Conservation (phyloP, 2,888 invertebrate genomes). For the Mythimna lalbum region DNA sequence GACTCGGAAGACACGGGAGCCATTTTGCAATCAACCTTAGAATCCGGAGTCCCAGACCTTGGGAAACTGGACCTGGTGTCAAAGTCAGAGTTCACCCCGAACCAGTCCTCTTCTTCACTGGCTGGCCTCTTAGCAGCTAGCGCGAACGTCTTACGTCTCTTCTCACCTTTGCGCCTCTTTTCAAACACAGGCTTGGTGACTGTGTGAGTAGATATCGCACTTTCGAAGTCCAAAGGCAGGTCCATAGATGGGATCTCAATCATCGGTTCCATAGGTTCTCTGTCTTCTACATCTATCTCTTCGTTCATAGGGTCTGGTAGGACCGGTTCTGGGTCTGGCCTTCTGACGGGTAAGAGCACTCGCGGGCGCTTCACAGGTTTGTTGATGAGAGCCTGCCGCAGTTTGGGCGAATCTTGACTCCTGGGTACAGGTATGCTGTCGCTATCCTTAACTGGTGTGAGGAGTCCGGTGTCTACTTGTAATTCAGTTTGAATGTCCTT, state of each 20-base stretch:
- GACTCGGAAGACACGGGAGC: constrained; percentile 74
- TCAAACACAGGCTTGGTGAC: constrained; percentile 77
- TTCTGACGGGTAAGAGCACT: constrained; percentile 82
- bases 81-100: constrained; percentile 78
- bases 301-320: constrained; percentile 59
- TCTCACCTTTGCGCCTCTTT: constrained; percentile 69
- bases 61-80: constrained; percentile 86
- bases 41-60: constrained; percentile 83
- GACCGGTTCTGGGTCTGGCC: constrained; percentile 70
- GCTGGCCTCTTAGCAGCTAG: constrained; percentile 67
- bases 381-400: constrained; percentile 77
- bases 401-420: constrained; percentile 82
- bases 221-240: constrained; percentile 78
- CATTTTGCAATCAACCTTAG: constrained; percentile 75
- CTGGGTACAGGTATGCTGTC: constrained; percentile 62
- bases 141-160: constrained; percentile 74
- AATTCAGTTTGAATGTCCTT: constrained; percentile 56
- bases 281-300: constrained; percentile 57
- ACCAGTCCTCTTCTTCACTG: constrained; percentile 86
- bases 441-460: constrained; percentile 63
- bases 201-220: constrained; percentile 84
- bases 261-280: constrained; percentile 51
- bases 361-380: constrained; percentile 83
- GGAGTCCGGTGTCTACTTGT: constrained; percentile 57
- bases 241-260: constrained; percentile 62